Evolutionary conservation across 2,888 invertebrate genomes (phyloP).

Genomic region (Leucophenga maculata): DNA sequence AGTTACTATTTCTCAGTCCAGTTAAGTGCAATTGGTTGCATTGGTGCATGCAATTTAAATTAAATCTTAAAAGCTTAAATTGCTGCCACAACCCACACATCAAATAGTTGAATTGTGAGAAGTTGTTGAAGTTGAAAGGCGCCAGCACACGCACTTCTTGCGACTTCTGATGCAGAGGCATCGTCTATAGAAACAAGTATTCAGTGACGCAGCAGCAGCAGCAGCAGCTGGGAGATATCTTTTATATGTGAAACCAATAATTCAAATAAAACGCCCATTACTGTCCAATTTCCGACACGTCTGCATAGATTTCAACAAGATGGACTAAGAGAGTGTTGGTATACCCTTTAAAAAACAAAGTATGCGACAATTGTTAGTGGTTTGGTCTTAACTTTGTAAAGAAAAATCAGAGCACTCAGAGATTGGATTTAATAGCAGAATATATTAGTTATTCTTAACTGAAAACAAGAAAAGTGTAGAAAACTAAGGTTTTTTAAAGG

Average conservation of each 20-base stretch:
- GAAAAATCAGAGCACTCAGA: no score
- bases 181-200: constrained; percentile 28
- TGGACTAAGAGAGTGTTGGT: not conserved
- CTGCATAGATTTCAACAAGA: constrained; percentile 56
- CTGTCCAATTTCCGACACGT: constrained; percentile 67
- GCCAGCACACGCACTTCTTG: not conserved
- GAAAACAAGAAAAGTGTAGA: no score
- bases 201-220: constrained; percentile 1
- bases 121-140: constrained; percentile 11
- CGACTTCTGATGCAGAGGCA: not conserved
- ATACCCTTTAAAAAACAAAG: not conserved
- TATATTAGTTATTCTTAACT: no score
- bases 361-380: not conserved
- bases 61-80: constrained; percentile 3
- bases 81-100: constrained; percentile 6
- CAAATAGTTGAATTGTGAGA: not conserved
- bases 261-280: constrained; percentile 67
- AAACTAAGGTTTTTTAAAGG: no score
- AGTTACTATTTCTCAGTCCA: no score
- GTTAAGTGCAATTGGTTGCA: no score
- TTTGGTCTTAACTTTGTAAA: no score
- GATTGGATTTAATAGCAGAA: no score
- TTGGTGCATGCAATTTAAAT: not conserved
- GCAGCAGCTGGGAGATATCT: not conserved
- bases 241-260: constrained; percentile 49